A percentile compares a stretch with the other conserved stretches of the same genome.
Conservation (phyloP, 1,140 invertebrate species). For the Drosophila orosa region DNA sequence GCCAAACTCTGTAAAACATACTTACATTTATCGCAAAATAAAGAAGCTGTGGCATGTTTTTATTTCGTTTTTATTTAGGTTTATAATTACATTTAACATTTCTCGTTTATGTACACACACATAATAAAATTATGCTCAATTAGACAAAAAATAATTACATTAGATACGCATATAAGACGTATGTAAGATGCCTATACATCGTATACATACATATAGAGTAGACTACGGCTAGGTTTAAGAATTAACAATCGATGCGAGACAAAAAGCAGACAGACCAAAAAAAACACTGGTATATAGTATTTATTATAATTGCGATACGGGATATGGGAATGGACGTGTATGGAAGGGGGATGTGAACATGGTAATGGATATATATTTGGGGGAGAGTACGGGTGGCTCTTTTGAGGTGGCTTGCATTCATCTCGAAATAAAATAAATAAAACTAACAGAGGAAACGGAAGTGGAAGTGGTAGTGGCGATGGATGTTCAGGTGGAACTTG, state of each 20-base stretch:
- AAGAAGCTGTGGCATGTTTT: slow-evolving; percentile 8
- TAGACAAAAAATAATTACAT: slow-evolving; percentile 71
- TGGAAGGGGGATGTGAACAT: background rate
- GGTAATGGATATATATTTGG: background rate
- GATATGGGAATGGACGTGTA: background rate
- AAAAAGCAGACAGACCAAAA: slow-evolving; percentile 49
- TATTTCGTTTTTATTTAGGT: slow-evolving; percentile 66
- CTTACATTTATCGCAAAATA: background rate
- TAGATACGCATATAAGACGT: slow-evolving; percentile 45
- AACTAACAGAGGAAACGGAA: slow-evolving; percentile 38
- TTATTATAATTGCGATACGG: slow-evolving; percentile 16
- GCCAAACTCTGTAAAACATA: too few species aligned
- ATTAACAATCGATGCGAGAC: slow-evolving; percentile 48
- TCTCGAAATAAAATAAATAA: slow-evolving; percentile 60
- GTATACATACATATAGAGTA: slow-evolving; percentile 47
- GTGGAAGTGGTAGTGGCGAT: slow-evolving; percentile 14
- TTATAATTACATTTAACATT: slow-evolving; percentile 73
- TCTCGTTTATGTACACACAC: slow-evolving; percentile 70
- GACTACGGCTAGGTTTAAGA: slow-evolving; percentile 54
- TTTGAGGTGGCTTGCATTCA: slow-evolving; percentile 30
- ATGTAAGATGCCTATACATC: slow-evolving; percentile 13
- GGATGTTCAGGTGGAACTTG: background rate
- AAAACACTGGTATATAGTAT: slow-evolving; percentile 20
- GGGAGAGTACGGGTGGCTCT: background rate
- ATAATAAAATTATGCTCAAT: slow-evolving; percentile 70